Conservation (phyloP, 2,888 invertebrate genomes). For the Furcula furcula region DNA sequence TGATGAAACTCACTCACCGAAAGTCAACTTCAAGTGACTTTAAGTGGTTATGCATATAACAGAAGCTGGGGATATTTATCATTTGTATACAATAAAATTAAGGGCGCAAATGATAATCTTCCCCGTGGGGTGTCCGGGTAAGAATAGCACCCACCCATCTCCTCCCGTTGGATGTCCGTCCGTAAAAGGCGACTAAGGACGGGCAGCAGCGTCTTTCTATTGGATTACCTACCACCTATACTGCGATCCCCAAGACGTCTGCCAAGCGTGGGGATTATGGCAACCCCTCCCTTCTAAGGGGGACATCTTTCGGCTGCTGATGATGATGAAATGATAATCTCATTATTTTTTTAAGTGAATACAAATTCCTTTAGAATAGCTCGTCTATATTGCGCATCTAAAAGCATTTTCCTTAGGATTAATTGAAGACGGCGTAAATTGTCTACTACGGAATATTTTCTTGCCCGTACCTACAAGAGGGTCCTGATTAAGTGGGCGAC, state of each 20-base stretch:
- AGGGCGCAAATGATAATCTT: not conserved
- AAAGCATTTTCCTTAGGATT: conserved; percentile 31
- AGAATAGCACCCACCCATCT: too few relatives aligned
- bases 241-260: too few relatives aligned
- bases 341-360: too few relatives aligned
- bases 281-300: too few relatives aligned
- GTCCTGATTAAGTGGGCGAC: conserved; percentile 4
- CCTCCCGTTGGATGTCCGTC: too few relatives aligned
- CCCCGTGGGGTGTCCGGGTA: too few relatives aligned
- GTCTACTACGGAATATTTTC: conserved; percentile 30
- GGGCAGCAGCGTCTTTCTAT: too few relatives aligned
- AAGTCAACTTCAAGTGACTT: conserved; percentile 20
- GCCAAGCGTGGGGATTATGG: too few relatives aligned
- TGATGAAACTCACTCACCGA: conserved; percentile 16
- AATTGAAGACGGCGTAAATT: conserved; percentile 36
- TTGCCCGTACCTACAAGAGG: conserved; percentile 7
- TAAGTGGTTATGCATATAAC: conserved; percentile 18
- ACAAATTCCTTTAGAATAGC: conserved; percentile 12
- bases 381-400: conserved; percentile 18
- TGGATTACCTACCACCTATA: too few relatives aligned
- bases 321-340: too few relatives aligned
- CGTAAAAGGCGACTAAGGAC: too few relatives aligned
- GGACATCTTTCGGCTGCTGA: too few relatives aligned
- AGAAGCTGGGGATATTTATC: conserved; percentile 11
- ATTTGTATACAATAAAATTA: not conserved